Percentiles rank a stretch among this genome's conserved stretches.
These are phyloP conservation scores for Bolborhynchus lineola DNA, from an alignment of 2,113 vertebrate species.

Conservation along the genomic window DNA sequence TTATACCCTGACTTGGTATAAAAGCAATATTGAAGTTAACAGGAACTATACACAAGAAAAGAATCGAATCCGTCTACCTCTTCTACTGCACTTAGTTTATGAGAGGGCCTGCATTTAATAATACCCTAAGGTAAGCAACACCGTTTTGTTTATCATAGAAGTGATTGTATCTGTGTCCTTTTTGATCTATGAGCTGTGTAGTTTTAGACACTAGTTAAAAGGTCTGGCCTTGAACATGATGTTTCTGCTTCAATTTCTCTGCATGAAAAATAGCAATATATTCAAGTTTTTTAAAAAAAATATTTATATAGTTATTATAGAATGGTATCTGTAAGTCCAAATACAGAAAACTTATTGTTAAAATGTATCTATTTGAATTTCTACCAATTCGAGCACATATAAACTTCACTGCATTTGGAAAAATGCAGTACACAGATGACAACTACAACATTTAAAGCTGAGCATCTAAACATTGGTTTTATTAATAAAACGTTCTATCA, in stretches of 20 bases:
- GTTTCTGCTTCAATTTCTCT: neutral
- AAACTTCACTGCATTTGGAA: neutral
- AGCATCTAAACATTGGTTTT: neutral
- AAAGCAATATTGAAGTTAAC: constrained; percentile 2
- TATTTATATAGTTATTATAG: neutral
- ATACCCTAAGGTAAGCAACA: neutral
- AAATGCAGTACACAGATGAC: neutral
- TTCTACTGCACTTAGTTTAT: neutral
- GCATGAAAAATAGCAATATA: neutral
- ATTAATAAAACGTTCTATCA: neutral
- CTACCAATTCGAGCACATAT: neutral
- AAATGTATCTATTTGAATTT: neutral
- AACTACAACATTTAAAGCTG: neutral
- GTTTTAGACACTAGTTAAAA: neutral
- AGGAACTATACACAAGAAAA: neutral
- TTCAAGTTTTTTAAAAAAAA: accelerated
- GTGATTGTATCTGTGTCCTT: neutral
- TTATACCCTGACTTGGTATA: neutral
- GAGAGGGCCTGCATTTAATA: neutral
- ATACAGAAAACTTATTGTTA: neutral
- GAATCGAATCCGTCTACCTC: neutral
- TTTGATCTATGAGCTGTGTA: neutral
- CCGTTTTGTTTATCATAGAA: neutral
- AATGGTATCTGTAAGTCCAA: neutral
- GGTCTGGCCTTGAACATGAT: neutral